Evolutionary conservation across 2,797 vertebrate genomes (phyloP), one percentile per base, ranked within the genome.

Genomic region (Myotis planiceps): DNA sequence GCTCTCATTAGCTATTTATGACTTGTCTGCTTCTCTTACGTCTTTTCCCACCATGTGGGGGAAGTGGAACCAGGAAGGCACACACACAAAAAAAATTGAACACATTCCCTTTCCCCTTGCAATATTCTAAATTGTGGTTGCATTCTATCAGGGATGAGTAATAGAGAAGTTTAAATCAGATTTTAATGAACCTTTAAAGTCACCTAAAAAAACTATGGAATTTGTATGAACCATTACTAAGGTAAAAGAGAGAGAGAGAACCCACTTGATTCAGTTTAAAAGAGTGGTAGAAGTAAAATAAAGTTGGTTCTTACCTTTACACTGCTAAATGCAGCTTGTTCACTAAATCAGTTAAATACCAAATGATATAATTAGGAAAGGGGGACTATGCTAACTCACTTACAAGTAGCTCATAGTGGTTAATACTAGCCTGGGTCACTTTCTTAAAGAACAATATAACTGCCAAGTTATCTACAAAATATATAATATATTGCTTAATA

Each of bases 361-460:
- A 3, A 88, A 93, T 69, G 19, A 86, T 14, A 74, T 4, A 68
- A 12, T 66, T 66, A 76, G 6, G 12, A 82, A 92, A 63, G 16
- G 15, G 2, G 45, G 5, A 75, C 68, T 68, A 58, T 27, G 29
- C 21, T 84, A 21, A 51, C 66, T 84, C 45, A 47, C 9, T 79
- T 80, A 53, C 10, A 72, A 49, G 27, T 42, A 75, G 37, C 37
- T 69, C 53, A 37, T 3, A 53, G 23, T 87, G 12, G 53, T 47
- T 94, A 42, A 75, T 34, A 80, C n/a, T 88, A 72, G 34, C 6
- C 51, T 49, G 37, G 9, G n/a, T 47, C 19, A 80, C 23, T 91
- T 91, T 81, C 58, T 58, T 55, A 90, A 87, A 96, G 32, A 68
- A 82, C 19, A 90, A 74, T 10, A 79, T 8, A 84, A 85, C 65